These are phyloP conservation scores for Miltochrista miniata DNA, from an alignment of 2,888 invertebrate genomes.

Conservation along the genomic window DNA sequence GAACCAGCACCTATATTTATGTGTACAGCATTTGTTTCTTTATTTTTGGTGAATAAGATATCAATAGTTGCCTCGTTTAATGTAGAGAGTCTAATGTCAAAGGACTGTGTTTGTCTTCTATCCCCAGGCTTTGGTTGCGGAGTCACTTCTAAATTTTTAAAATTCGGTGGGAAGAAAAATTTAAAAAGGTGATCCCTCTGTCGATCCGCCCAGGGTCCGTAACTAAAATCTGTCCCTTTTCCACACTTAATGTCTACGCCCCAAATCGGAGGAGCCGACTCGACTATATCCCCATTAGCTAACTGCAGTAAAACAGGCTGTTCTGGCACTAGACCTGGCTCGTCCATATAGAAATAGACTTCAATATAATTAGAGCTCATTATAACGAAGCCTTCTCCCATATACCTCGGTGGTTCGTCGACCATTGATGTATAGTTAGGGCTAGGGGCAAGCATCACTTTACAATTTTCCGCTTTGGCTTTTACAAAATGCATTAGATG, in stretches of 20 bases:
- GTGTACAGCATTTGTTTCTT: constrained; percentile 98
- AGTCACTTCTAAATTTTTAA: constrained; percentile 90
- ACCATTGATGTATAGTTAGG: constrained; percentile 96
- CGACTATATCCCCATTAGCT: constrained; percentile 96
- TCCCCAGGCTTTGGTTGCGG: constrained; percentile 94
- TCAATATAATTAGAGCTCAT: constrained; percentile 97
- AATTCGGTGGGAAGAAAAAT: constrained; percentile 97
- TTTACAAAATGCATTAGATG: constrained; percentile 98
- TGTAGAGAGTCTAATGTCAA: constrained; percentile 95
- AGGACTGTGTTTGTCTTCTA: constrained; percentile 93
- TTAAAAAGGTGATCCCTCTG: constrained; percentile 97
- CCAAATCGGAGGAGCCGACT: constrained; percentile 97
- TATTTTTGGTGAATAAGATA: constrained; percentile 96
- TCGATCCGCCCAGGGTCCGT: constrained; percentile 99
- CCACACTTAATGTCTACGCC: constrained; percentile 98
- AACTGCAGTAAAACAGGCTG: constrained; percentile 94
- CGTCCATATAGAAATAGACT: constrained; percentile 98
- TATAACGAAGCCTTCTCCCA: constrained; percentile 99
- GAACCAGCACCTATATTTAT: constrained; percentile 97
- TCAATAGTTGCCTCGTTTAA: constrained; percentile 97
- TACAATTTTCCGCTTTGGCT: constrained; percentile 97
- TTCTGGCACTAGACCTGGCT: constrained; percentile 96
- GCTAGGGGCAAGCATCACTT: constrained; percentile 97
- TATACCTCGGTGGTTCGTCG: constrained; percentile 96
- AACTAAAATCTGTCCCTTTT: constrained; percentile 97